phyloP scores from a whole-genome alignment of 2,888 invertebrate genomes.

The Xestoiulus laeticollis region DNA sequence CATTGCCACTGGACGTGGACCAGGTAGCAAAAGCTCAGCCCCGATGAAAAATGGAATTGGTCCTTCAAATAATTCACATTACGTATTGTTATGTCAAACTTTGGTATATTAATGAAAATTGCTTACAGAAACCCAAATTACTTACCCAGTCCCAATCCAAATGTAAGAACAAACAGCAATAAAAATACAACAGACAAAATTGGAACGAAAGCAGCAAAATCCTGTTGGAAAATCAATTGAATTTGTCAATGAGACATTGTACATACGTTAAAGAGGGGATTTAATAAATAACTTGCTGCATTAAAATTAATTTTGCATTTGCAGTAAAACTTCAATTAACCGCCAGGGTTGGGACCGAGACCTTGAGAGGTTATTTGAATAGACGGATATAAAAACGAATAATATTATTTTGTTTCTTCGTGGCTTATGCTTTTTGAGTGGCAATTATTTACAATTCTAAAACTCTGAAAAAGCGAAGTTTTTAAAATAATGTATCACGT shows the following conservation, averaged over 20 bases:
- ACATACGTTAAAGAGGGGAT: too few relatives aligned
- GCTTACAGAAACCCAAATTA: too few relatives aligned
- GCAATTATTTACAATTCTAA: too few relatives aligned
- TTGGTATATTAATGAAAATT: background rate
- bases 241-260: too few relatives aligned
- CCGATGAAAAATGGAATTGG: conserved; percentile 61
- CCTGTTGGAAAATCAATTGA: conserved; percentile 14
- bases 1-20: conserved; percentile 85
- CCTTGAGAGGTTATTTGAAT: too few relatives aligned
- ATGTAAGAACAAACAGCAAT: conserved; percentile 79
- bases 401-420: too few relatives aligned
- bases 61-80: conserved; percentile 54
- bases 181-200: conserved; percentile 77
- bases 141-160: conserved; percentile 80
- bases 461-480: too few relatives aligned
- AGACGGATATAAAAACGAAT: too few relatives aligned
- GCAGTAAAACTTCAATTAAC: too few relatives aligned
- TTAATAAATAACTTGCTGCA: background rate
- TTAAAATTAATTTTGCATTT: background rate
- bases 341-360: too few relatives aligned
- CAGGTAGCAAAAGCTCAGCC: conserved; percentile 82
- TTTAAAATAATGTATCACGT: background rate
- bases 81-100: background rate
- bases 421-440: too few relatives aligned
- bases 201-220: conserved; percentile 60